These are phyloP conservation scores for Caracal caracal DNA, from an alignment of 2,113 vertebrate species.

Conservation along the genomic window DNA sequence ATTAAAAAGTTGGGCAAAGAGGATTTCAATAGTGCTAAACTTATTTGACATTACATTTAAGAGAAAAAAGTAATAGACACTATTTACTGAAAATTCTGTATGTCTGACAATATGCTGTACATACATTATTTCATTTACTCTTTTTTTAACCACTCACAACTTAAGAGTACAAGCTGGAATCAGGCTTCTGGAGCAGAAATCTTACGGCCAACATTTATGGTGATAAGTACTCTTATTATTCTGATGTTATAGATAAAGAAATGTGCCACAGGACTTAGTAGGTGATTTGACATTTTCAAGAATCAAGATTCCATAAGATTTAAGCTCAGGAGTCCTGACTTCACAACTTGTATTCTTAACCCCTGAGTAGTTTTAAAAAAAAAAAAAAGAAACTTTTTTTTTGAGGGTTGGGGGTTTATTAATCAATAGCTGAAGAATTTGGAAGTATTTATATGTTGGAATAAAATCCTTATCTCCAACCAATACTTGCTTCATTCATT, in stretches of 20 bases:
- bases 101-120: not conserved
- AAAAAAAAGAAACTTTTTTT: not conserved
- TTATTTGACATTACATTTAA: not conserved
- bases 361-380: not conserved
- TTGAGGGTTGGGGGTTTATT: not conserved
- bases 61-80: not conserved
- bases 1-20: not conserved
- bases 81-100: not conserved
- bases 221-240: not conserved
- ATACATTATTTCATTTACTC: not conserved
- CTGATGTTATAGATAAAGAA: not conserved
- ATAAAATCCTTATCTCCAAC: not conserved
- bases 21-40: not conserved
- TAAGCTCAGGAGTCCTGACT: not conserved
- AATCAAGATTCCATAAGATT: not conserved
- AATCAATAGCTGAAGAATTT: not conserved
- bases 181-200: not conserved
- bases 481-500: not conserved
- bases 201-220: not conserved
- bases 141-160: not conserved
- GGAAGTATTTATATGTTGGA: constrained; percentile 10
- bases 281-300: not conserved
- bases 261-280: not conserved
- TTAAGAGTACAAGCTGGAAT: not conserved
- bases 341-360: not conserved